phyloP scores from a whole-genome alignment of 2,888 invertebrate species.

The Papilio protenor region DNA sequence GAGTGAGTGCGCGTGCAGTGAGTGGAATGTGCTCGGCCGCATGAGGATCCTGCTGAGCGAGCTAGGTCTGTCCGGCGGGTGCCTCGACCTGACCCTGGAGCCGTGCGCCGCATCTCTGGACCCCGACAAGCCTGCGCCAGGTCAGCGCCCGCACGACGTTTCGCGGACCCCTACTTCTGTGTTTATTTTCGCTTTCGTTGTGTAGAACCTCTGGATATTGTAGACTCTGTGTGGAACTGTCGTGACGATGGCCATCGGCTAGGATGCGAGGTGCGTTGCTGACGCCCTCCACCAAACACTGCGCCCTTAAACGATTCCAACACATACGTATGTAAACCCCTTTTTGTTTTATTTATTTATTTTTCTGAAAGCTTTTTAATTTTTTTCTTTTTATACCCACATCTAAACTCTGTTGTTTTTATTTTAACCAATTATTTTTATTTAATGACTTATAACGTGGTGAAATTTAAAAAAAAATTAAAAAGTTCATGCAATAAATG shows the following conservation, averaged over 20 bases:
- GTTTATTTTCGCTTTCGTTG: conserved; percentile 84
- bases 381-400: conserved; percentile 48
- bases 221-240: conserved; percentile 81
- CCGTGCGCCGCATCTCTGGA: conserved; percentile 80
- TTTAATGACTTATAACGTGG: not conserved
- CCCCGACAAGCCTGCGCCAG: conserved; percentile 81
- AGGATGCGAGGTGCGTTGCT: conserved; percentile 84
- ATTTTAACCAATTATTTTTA: conserved; percentile 24
- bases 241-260: conserved; percentile 83
- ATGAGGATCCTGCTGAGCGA: conserved; percentile 85
- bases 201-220: conserved; percentile 81
- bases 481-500: not conserved
- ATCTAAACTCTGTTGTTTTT: conserved; percentile 49
- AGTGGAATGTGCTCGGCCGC: conserved; percentile 83
- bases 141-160: conserved; percentile 81
- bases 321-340: conserved; percentile 79
- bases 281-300: conserved; percentile 82
- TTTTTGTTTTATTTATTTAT: conserved; percentile 66
- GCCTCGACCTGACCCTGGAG: conserved; percentile 83
- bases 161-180: conserved; percentile 78
- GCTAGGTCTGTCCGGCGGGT: conserved; percentile 83
- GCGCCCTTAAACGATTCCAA: conserved; percentile 80
- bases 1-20: conserved; percentile 83
- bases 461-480: not conserved
- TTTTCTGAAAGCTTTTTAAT: conserved; percentile 48